Evolutionary conservation across 2,797 vertebrate genomes (phyloP).

Genomic region (Selene dorsalis): DNA sequence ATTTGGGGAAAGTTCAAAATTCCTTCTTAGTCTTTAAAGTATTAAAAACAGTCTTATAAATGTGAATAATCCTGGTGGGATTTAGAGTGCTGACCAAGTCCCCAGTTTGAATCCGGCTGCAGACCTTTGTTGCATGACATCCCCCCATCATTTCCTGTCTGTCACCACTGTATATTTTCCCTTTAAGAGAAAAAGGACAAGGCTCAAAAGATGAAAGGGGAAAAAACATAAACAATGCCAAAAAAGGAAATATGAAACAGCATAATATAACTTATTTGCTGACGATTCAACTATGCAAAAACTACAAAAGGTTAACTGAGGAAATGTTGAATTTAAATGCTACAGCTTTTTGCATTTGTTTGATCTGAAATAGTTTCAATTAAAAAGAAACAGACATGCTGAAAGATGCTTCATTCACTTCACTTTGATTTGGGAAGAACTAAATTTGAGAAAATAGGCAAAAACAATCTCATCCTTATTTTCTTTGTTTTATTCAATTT

Average conservation of each 20-base stretch:
- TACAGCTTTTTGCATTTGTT: background rate
- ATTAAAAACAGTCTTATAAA: background rate
- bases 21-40: background rate
- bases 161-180: background rate
- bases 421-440: background rate
- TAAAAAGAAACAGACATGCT: too few species aligned
- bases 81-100: background rate
- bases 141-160: slow-evolving; percentile 1
- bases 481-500: background rate
- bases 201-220: background rate
- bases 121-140: background rate
- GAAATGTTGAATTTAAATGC: background rate
- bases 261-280: background rate
- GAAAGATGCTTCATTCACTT: background rate
- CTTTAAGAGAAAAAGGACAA: background rate
- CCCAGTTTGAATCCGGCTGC: background rate
- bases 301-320: background rate
- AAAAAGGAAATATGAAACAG: slow-evolving; percentile 4
- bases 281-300: background rate
- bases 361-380: background rate
- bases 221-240: background rate
- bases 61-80: background rate
- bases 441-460: background rate
- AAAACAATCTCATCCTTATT: background rate
- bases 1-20: background rate